Conservation (phyloP, 2,797 vertebrate genomes). For the Sebastes steindachneri region DNA sequence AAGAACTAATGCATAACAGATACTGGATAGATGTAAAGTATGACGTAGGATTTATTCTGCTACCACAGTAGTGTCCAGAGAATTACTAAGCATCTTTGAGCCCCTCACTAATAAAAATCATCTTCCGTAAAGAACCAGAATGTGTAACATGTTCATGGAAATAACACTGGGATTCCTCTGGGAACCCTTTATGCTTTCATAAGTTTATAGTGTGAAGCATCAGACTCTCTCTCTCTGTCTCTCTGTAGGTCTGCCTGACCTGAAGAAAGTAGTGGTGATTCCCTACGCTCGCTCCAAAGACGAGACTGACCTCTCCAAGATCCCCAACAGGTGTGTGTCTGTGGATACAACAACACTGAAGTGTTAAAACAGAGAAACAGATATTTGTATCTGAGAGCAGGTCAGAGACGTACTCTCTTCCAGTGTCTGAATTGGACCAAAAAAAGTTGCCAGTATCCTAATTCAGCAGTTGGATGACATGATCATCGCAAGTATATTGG, state of each 20-base stretch:
- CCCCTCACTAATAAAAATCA: not conserved
- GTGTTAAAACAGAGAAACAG: not conserved
- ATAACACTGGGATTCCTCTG: not conserved
- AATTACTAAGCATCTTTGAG: not conserved
- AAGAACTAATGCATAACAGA: not conserved
- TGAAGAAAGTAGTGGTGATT: conserved; percentile 92
- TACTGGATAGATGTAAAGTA: not conserved
- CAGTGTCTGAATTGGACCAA: too few relatives aligned
- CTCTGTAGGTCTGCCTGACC: conserved; percentile 89
- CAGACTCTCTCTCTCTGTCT: not conserved
- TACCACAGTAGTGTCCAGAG: not conserved
- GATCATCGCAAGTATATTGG: too few relatives aligned
- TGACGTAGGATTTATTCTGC: not conserved
- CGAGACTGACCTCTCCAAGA: conserved; percentile 90
- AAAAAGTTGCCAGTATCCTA: too few relatives aligned
- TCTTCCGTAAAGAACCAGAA: not conserved
- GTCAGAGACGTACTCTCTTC: too few relatives aligned
- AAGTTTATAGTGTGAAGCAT: not conserved
- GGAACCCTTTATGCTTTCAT: not conserved
- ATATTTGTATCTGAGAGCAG: not conserved
- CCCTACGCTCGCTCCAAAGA: conserved; percentile 88
- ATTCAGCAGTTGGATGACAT: too few relatives aligned
- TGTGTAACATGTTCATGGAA: not conserved
- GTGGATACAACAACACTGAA: not conserved
- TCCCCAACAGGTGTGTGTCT: conserved; percentile 89